These are phyloP conservation scores for Monopis laevigella DNA, from an alignment of 2,888 invertebrate species.

Conservation along the genomic window DNA sequence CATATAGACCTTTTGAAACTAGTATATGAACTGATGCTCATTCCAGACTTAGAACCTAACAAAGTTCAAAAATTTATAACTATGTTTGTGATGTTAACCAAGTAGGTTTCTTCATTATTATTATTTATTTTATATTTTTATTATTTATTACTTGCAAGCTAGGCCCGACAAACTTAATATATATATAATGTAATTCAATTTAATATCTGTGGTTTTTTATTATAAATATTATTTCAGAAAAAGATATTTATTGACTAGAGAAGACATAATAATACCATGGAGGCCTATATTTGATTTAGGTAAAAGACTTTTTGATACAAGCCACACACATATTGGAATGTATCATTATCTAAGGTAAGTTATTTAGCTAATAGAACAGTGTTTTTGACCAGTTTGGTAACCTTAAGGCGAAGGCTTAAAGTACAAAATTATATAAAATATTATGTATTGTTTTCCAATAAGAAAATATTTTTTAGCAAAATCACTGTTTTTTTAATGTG, in stretches of 20 bases:
- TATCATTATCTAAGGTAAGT: conserved; percentile 67
- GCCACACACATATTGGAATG: conserved; percentile 66
- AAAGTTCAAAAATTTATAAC: conserved; percentile 76
- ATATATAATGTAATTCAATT: not conserved
- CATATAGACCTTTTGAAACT: conserved; percentile 84
- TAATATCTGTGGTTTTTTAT: not conserved
- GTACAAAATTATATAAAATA: too few relatives aligned
- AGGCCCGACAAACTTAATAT: not conserved
- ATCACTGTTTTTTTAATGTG: too few relatives aligned
- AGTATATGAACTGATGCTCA: conserved; percentile 78
- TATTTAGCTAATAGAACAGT: too few relatives aligned
- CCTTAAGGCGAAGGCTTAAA: too few relatives aligned
- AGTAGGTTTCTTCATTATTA: conserved; percentile 67
- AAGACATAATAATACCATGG: conserved; percentile 87
- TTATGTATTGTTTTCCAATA: too few relatives aligned
- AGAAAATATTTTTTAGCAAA: too few relatives aligned
- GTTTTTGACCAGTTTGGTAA: too few relatives aligned
- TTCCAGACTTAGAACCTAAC: conserved; percentile 80
- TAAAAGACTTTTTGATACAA: conserved; percentile 65
- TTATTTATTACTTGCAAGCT: not conserved
- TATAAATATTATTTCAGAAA: conserved; percentile 66
- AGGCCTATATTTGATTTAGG: conserved; percentile 80
- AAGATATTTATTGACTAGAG: conserved; percentile 76
- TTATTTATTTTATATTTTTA: not conserved
- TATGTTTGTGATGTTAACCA: conserved; percentile 74